phyloP scores from a whole-genome alignment of 2,888 invertebrate species.

The Listrodromus nycthemerus region DNA sequence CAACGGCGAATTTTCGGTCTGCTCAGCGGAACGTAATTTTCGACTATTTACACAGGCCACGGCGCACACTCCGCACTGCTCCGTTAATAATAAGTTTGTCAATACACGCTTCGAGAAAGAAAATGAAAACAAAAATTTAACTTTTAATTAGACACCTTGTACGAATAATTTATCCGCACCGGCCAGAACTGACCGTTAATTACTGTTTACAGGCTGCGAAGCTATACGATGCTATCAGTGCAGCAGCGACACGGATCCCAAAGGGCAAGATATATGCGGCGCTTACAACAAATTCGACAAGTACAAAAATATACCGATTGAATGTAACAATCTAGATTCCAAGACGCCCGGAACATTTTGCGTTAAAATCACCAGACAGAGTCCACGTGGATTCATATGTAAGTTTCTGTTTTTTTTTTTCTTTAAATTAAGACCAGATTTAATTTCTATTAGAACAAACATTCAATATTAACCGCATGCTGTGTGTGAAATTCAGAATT shows the following conservation, averaged over 20 bases:
- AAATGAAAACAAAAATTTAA: not conserved
- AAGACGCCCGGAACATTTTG: constrained; percentile 98
- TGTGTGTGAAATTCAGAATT: too few relatives aligned
- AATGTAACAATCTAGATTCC: constrained; percentile 97
- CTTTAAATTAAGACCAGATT: constrained; percentile 84
- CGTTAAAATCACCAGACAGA: constrained; percentile 97
- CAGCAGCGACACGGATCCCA: constrained; percentile 93
- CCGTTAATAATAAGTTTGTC: constrained; percentile 38
- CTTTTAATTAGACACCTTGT: constrained; percentile 43
- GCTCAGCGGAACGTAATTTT: constrained; percentile 26
- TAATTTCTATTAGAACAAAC: too few relatives aligned
- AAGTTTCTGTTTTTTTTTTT: constrained; percentile 85
- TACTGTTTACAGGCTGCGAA: constrained; percentile 76
- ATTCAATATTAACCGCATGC: too few relatives aligned
- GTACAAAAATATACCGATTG: constrained; percentile 94
- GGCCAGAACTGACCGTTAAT: constrained; percentile 44
- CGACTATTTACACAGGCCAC: constrained; percentile 27
- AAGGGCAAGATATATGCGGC: constrained; percentile 94
- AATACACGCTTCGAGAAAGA: not conserved
- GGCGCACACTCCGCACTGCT: not conserved
- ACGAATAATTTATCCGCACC: constrained; percentile 28
- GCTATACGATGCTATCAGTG: constrained; percentile 97
- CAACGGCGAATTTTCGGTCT: constrained; percentile 21
- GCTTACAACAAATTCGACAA: constrained; percentile 94
- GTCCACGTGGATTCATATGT: constrained; percentile 98